Evolutionary conservation across 2,888 invertebrate species (phyloP), one percentile per base, ranked within the genome.

Genomic region (Teleogryllus oceanicus): DNA sequence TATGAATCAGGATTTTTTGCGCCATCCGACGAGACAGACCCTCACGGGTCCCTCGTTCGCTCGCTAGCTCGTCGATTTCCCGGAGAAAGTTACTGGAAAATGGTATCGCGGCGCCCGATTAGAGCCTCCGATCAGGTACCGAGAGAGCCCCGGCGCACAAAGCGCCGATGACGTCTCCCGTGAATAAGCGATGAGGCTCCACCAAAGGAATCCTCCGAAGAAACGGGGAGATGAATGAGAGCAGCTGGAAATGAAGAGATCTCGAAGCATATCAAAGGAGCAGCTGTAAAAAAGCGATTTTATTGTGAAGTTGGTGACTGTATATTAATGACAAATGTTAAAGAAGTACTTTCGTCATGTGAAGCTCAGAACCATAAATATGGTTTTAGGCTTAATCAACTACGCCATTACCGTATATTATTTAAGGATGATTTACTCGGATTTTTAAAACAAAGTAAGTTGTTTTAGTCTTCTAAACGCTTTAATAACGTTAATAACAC

Each of bases 1-100:
- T 62, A 62, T 62, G 62, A 62, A 62, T 62, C 62, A 62, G 62
- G n/a, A 62, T 62, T 62, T 62, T 62, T 13, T 62, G n/a, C 62
- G 11, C 62, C n/a, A 4, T n/a, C n/a, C 16, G 62, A 62, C 16
- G 62, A 62, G 62, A 62, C 62, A n/a, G 62, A 62, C 16, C 62
- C 62, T 62, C 16, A 13, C 62, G 62, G 16, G 16, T 1, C 62
- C 12, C 62, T 13, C 62, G n/a, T 13, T 8, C 62, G 62, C n/a
- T 13, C 16, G n/a, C 37, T 37, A 37, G 37, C 37, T 37, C 37
- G 62, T 62, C 62, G 62, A 62, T 62, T 62, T 62, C n/a, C 62
- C 62, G 13, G 62, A 13, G 62, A 62, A 62, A 13, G 62, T 62
- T 62, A 18, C 62, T 13, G n/a, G 13, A n/a, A 13, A 62, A 62